Conservation (phyloP, 1,140 invertebrate species). For the Oryzaephilus surinamensis region DNA sequence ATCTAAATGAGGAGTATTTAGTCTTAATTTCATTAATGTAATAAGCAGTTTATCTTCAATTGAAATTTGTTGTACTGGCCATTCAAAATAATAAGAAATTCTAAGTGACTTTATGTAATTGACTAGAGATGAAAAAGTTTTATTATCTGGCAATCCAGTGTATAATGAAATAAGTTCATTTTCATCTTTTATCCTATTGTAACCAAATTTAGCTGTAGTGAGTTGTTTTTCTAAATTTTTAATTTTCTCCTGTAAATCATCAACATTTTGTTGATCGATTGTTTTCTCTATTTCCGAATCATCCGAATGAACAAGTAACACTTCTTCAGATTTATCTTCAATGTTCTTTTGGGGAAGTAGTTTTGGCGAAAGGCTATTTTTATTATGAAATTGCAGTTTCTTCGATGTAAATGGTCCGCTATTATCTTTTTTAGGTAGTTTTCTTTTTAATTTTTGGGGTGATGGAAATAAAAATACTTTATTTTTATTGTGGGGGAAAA, state of each 20-base stretch:
- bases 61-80: slow-evolving; percentile 5
- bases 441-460: too few species aligned
- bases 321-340: too few species aligned
- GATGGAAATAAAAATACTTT: too few species aligned
- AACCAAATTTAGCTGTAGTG: slow-evolving; percentile 3
- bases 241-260: neutral
- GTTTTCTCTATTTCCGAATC: neutral
- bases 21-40: slow-evolving; percentile 9
- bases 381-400: too few species aligned
- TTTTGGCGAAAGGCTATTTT: too few species aligned
- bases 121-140: slow-evolving; percentile 4
- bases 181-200: slow-evolving; percentile 3
- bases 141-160: slow-evolving; percentile 5
- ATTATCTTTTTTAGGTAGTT: too few species aligned
- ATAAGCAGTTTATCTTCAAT: slow-evolving; percentile 8
- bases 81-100: slow-evolving; percentile 10
- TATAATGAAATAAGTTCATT: slow-evolving; percentile 5
- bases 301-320: too few species aligned
- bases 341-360: too few species aligned
- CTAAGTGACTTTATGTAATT: slow-evolving; percentile 3
- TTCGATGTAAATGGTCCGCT: too few species aligned
- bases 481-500: neutral
- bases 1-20: slow-evolving; percentile 11
- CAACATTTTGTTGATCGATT: neutral
- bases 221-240: neutral